Evolutionary conservation across 2,888 invertebrate genomes (phyloP), one percentile per base, ranked within the genome.

Genomic region (Pyrrhia umbra): DNA sequence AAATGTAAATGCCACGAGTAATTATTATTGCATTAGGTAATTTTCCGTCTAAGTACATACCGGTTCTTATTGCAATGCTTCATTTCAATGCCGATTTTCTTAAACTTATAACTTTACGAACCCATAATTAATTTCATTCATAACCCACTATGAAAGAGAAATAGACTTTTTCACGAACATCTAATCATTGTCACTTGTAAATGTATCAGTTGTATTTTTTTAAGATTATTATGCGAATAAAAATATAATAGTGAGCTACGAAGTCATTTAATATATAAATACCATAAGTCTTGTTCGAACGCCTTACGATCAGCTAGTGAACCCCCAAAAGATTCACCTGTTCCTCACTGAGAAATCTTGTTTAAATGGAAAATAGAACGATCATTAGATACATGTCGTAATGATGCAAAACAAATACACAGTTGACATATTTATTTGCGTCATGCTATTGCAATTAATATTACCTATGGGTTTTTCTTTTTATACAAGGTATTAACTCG

Each of bases 11-110:
- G n/a, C 9, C 18, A 21, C 45, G 8, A 21, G 8, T 30, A 6
- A 18, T 49, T 9, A 8, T 27, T 15, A 27, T 6, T 56, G n/a
- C 57, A 57, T 13, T 13, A 16, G 6, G 13, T 57, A 20, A 27
- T 37, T 49, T 43, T 8, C 37, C 21, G 18, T 39, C 8, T 10
- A 47, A 10, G 1, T n/a, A 9, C 18, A 20, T 13, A 45, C 21
- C 6, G 13, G 30, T 50, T 59, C 10, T 60, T 60, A 10, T 3
- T 10, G 20, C 30, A 67, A 40, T 15, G 13, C 8, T 9, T 27
- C 2, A 55, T 9, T 55, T 45, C 34, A 63, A 54, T 25, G 13
- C 18, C 21, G 16, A 20, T 49, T 27, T 6, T 10, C 2, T 27
- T n/a, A n/a, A n/a, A n/a, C n/a, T n/a, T n/a, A n/a, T n/a, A n/a